These are phyloP conservation scores for Zoanthus sociatus DNA, from an alignment of 92 coral and sea anemone genomes.

Conservation along the genomic window DNA sequence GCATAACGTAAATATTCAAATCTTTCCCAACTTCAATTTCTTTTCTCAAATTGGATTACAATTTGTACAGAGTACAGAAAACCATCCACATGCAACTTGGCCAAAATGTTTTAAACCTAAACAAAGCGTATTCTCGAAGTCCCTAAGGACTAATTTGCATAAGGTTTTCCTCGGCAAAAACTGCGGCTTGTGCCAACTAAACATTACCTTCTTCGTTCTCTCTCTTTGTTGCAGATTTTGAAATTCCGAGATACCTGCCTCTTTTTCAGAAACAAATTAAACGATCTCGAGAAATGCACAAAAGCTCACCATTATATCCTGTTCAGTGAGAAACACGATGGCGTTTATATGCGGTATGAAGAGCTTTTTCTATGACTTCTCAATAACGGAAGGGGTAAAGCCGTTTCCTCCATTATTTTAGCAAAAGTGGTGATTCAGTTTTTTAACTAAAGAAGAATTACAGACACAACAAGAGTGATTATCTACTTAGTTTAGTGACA, in stretches of 20 bases:
- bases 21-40: background rate
- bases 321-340: constrained; percentile 10
- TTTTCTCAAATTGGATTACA: background rate
- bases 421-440: constrained; percentile 10
- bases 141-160: constrained; percentile 59
- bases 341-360: background rate
- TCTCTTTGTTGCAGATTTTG: constrained; percentile 18
- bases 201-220: background rate
- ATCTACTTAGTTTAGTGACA: background rate
- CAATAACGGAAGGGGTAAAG: constrained; percentile 16
- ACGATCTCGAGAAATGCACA: background rate
- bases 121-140: constrained; percentile 2
- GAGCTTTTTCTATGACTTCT: constrained; percentile 12
- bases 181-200: background rate
- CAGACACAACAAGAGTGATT: background rate
- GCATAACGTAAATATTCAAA: background rate
- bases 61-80: background rate
- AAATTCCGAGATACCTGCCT: constrained; percentile 3
- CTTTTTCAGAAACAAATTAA: background rate
- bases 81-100: background rate
- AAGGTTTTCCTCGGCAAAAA: constrained; percentile 80
- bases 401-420: constrained; percentile 1
- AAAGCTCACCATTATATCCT: background rate
- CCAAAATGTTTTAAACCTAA: background rate
- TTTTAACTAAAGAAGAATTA: constrained; percentile 4